Base-by-base conservation (phyloP, 2,797 vertebrate genomes). In the Botia kubotai region DNA sequence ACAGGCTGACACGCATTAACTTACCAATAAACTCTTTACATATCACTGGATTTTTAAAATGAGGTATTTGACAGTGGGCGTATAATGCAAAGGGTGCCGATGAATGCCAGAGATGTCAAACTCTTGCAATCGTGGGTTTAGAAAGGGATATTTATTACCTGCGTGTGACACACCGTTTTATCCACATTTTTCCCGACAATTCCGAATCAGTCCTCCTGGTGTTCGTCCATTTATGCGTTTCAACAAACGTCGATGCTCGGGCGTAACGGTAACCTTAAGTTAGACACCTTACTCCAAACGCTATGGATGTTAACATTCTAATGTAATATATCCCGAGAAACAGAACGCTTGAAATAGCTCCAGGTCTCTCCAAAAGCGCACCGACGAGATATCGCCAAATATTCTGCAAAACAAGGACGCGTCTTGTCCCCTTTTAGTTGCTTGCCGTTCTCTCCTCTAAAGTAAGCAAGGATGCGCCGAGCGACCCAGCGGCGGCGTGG, bases 171-270 rank as follows among this genome's bases (percentile, higher is more conserved):
- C 92, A 92, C 89, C 92, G 91, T 92, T 94, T 94, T 88, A 94
- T 92, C 94, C 94, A 94, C 94, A 95, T 95, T 74, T 90, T 92
- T 88, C 87, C 88, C 87, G 86, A 91, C 89, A 88, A 90, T 90
- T 90, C 92, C 90, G 90, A 87, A 89, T 94, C 91, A 94, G 90
- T 93, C 89, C 84, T 92, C 87, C 91, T 89, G 91, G 88, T 92
- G 88, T 86, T 91, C 92, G 92, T 91, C 93, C 94, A 95, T 95
- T 89, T 83, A 91, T 87, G 87, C 83, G 86, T 89, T 89, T 88
- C 89, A 92, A 84, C 88, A 91, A 89, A 92, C 90, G 90, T 92
- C 90, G 89, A 84, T 86, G 84, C 78, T 83, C 77, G 86, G 75
- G 87, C 72, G 86, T 58, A 62, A 67, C 74, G 82, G 88, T 88